Conservation (phyloP, 2,888 invertebrate species). For the Elmis aenea region DNA sequence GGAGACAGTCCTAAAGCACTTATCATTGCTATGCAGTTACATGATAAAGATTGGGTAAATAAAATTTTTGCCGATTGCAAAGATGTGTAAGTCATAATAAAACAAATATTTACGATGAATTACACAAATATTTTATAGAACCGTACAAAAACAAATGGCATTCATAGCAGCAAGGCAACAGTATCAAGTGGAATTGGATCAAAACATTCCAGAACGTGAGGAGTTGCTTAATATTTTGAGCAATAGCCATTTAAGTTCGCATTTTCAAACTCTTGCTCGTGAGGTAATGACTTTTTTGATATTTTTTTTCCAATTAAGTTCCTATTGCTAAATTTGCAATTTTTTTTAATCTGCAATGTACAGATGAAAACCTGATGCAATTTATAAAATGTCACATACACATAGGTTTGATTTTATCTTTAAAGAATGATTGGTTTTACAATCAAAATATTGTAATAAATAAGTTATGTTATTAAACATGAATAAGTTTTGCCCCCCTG, state of each 20-base stretch:
- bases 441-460: too few relatives aligned
- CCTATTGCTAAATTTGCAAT: background rate
- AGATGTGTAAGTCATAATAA: conserved; percentile 63
- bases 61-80: conserved; percentile 79
- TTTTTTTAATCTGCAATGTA: background rate
- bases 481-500: too few relatives aligned
- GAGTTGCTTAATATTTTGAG: conserved; percentile 87
- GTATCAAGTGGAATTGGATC: conserved; percentile 77
- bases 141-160: conserved; percentile 88
- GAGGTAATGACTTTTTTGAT: conserved; percentile 62
- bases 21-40: conserved; percentile 86
- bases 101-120: too few relatives aligned
- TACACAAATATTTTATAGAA: conserved; percentile 49
- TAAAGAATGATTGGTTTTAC: too few relatives aligned
- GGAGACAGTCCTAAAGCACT: conserved; percentile 85
- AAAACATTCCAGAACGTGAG: conserved; percentile 64
- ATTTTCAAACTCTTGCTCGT: conserved; percentile 87
- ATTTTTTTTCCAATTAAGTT: too few relatives aligned
- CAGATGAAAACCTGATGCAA: too few relatives aligned
- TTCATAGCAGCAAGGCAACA: conserved; percentile 96
- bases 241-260: conserved; percentile 88
- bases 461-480: too few relatives aligned
- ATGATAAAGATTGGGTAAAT: conserved; percentile 72
- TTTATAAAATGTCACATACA: too few relatives aligned
- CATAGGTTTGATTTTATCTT: too few relatives aligned